phyloP scores from a whole-genome alignment of 2,113 vertebrate genomes.

The Petrocephalus microphthalmus region DNA sequence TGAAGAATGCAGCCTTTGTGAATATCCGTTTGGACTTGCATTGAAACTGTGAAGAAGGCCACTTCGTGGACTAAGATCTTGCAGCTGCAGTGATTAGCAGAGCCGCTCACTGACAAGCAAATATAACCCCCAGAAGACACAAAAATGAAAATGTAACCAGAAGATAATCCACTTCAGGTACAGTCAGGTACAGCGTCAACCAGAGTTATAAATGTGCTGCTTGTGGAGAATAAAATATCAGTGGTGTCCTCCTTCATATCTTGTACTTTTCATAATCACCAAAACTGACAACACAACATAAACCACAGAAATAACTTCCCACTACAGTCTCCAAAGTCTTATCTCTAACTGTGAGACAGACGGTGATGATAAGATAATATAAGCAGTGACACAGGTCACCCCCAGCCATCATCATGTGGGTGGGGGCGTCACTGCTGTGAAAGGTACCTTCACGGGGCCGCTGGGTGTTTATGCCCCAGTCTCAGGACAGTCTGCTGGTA shows the following conservation, averaged over 20 bases:
- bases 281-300: background rate
- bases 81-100: background rate
- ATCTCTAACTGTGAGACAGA: background rate
- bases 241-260: background rate
- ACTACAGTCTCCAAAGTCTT: background rate
- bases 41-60: background rate
- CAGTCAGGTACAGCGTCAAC: background rate
- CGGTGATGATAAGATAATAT: background rate
- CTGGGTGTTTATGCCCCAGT: background rate
- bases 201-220: background rate
- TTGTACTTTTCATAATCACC: background rate
- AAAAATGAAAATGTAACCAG: constrained; percentile 28
- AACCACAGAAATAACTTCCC: background rate
- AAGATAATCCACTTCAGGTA: background rate
- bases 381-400: background rate
- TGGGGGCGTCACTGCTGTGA: background rate
- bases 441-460: background rate
- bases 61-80: background rate
- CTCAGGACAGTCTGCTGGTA: background rate
- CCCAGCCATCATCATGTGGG: background rate
- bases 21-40: constrained; percentile 7
- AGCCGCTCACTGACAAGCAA: constrained; percentile 26
- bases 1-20: constrained; percentile 17
- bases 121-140: constrained; percentile 30
- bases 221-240: background rate